Percentiles rank a stretch among this genome's conserved stretches.
Conservation (phyloP, 2,888 invertebrate genomes). For the Operophtera brumata region DNA sequence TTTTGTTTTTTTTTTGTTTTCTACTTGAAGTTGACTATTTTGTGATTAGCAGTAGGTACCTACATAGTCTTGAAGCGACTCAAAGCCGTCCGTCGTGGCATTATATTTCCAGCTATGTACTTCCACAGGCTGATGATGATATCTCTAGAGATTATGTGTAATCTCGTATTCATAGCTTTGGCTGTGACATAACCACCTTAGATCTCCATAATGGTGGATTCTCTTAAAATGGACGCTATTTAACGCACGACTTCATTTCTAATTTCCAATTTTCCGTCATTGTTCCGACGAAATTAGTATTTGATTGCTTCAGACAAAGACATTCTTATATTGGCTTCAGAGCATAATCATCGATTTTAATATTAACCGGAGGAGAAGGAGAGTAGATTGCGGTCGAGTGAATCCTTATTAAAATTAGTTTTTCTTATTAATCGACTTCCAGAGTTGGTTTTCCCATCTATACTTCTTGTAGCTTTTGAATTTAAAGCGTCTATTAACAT, state of each 20-base stretch:
- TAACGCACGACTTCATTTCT: conserved; percentile 67
- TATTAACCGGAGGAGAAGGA: conserved; percentile 20
- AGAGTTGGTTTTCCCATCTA: neutral
- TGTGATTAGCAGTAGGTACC: no score
- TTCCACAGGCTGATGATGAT: no score
- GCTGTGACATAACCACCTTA: conserved; percentile 22
- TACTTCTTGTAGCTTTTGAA: neutral
- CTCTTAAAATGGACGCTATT: conserved; percentile 50
- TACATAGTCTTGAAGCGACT: no score
- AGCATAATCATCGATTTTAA: conserved; percentile 28
- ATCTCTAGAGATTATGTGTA: no score
- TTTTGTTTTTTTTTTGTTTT: no score
- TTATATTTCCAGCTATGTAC: no score
- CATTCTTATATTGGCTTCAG: no score
- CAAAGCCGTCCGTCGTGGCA: no score
- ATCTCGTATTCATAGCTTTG: no score
- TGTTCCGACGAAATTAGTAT: conserved; percentile 66
- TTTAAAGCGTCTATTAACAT: neutral
- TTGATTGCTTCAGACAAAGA: conserved; percentile 69
- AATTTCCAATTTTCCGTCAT: conserved; percentile 71
- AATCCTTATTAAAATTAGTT: conserved; percentile 22
- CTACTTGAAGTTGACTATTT: no score
- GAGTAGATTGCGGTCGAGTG: conserved; percentile 20
- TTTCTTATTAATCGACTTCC: conserved; percentile 2
- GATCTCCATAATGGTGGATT: conserved; percentile 34